phyloP scores from a whole-genome alignment of 2,888 invertebrate species.

The Horisme vitalbata region DNA sequence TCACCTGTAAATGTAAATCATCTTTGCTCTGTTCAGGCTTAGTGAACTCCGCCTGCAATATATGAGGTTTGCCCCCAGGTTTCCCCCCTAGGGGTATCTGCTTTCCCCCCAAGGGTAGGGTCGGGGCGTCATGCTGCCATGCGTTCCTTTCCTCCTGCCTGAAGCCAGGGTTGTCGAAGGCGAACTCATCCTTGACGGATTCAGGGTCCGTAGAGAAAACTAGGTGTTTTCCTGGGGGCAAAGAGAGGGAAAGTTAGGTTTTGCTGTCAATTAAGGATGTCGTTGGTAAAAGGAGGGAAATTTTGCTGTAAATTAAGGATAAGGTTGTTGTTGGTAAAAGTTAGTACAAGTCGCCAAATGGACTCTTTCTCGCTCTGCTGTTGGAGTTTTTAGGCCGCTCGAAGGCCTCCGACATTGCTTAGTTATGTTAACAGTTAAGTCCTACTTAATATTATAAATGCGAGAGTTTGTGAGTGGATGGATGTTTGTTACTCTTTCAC shows the following conservation, averaged over 20 bases:
- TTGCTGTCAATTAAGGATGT: no score
- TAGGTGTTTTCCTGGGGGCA: constrained; percentile 85
- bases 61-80: constrained; percentile 59
- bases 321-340: no score
- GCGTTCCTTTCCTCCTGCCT: constrained; percentile 74
- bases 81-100: constrained; percentile 20
- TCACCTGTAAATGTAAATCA: constrained; percentile 68
- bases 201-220: constrained; percentile 89
- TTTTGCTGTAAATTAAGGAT: no score
- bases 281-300: no score
- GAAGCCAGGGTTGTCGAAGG: constrained; percentile 92
- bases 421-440: no score
- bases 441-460: no score
- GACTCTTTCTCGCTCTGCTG: no score
- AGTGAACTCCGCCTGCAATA: constrained; percentile 70
- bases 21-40: constrained; percentile 71
- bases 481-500: no score
- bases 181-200: constrained; percentile 89
- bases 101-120: constrained; percentile 68
- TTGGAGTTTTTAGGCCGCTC: no score
- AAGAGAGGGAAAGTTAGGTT: constrained; percentile 20
- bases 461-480: no score
- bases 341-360: no score
- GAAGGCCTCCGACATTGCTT: no score
- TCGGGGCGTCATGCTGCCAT: constrained; percentile 76